Evolutionary conservation across 1,140 invertebrate species (phyloP).

Genomic region (Drosophila nigrodunni): DNA sequence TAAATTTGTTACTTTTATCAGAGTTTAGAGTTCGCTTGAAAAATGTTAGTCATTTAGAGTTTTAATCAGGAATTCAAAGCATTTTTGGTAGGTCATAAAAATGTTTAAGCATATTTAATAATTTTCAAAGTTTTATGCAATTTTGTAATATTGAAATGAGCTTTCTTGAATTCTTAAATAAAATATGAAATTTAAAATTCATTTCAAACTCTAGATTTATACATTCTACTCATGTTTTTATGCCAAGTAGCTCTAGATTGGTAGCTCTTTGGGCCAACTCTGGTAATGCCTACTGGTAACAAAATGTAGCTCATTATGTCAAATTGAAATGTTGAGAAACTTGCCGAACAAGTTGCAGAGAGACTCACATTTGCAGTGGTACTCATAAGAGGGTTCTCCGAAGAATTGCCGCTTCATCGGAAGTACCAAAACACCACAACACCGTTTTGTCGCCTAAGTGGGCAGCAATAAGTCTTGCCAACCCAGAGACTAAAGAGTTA

Average conservation of each 20-base stretch:
- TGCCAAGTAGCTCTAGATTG: constrained; percentile 1
- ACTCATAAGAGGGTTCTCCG: background rate
- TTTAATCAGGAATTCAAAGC: no score
- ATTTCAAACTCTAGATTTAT: background rate
- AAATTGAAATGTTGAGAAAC: constrained; percentile 80
- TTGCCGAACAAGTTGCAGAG: constrained; percentile 58
- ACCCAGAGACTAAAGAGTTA: background rate
- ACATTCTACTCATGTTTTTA: background rate
- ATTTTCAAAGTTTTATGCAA: no score
- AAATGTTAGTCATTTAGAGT: no score
- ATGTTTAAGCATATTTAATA: no score
- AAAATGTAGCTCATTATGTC: constrained; percentile 83
- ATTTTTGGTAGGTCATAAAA: no score
- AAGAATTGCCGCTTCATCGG: constrained; percentile 13
- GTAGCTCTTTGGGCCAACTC: constrained; percentile 20
- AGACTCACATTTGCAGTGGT: constrained; percentile 37
- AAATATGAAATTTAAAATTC: background rate
- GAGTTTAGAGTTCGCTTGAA: background rate
- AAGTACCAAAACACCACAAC: constrained; percentile 46
- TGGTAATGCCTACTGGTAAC: constrained; percentile 53
- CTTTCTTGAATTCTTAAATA: no score
- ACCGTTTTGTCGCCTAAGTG: constrained; percentile 80
- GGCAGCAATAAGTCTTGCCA: constrained; percentile 73
- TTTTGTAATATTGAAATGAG: no score
- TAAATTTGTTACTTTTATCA: background rate